Conservation (phyloP, 2,888 invertebrate genomes). For the Amphipyra tragopoginis region DNA sequence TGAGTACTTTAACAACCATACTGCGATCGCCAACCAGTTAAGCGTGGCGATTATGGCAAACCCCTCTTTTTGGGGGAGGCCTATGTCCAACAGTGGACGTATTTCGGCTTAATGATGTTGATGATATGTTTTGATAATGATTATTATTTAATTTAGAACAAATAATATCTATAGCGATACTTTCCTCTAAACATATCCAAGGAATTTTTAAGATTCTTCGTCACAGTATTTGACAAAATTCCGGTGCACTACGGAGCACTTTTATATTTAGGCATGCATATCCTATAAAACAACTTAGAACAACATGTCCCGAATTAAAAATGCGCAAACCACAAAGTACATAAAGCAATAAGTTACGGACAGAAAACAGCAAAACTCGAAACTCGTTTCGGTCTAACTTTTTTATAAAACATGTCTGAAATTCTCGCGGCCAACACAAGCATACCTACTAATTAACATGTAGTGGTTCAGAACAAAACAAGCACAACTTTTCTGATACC, state of each 20-base stretch:
- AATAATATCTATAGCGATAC: no score
- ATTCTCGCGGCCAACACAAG: not conserved
- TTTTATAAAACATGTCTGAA: slow-evolving; percentile 5
- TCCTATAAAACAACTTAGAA: not conserved
- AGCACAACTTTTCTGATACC: not conserved
- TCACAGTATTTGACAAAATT: no score
- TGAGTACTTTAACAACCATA: no score
- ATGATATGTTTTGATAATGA: no score
- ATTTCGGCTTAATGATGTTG: no score
- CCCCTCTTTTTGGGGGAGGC: no score
- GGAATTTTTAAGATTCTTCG: no score
- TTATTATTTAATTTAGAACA: no score
- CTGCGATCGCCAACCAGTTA: no score
- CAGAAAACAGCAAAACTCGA: not conserved
- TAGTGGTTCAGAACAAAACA: not conserved
- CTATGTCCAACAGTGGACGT: no score
- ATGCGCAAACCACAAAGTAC: not conserved
- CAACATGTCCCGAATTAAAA: not conserved
- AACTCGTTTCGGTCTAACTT: slow-evolving; percentile 9
- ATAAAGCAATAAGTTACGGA: not conserved
- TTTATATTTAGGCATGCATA: not conserved
- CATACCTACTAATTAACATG: slow-evolving; percentile 5
- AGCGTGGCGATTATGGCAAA: no score
- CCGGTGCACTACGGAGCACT: not conserved
- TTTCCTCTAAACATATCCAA: no score